phyloP scores from a whole-genome alignment of 2,797 vertebrate genomes.

The Megalops cyprinoides region DNA sequence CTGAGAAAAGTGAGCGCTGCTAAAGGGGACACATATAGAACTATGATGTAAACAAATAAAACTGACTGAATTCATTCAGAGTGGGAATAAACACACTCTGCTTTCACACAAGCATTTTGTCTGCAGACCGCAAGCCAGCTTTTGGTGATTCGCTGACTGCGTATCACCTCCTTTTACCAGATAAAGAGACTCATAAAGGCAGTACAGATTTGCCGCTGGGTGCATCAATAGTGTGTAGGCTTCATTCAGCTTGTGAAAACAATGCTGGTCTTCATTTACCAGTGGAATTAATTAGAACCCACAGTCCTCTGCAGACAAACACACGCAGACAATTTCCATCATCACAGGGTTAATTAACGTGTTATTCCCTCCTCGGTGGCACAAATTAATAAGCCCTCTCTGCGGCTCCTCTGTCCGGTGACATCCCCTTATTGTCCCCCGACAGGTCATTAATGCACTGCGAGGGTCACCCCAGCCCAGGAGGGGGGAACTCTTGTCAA shows the following conservation, averaged over 20 bases:
- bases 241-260: not conserved
- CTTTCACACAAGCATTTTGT: not conserved
- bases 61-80: not conserved
- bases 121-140: not conserved
- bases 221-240: not conserved
- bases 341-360: constrained; percentile 47
- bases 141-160: constrained; percentile 12
- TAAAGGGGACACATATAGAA: not conserved
- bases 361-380: not conserved
- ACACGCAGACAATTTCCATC: constrained; percentile 51
- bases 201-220: not conserved
- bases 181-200: not conserved
- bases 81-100: not conserved
- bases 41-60: not conserved
- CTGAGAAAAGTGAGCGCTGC: too few relatives aligned
- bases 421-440: constrained; percentile 12
- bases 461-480: not conserved
- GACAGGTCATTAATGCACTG: constrained; percentile 25
- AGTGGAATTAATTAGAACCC: constrained; percentile 55
- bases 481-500: not conserved
- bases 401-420: constrained; percentile 19
- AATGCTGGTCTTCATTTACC: constrained; percentile 35
- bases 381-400: constrained; percentile 44
- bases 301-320: constrained; percentile 45
- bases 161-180: not conserved